Evolutionary conservation across 2,888 invertebrate species (phyloP).

Genomic region (Diarsia mendica): DNA sequence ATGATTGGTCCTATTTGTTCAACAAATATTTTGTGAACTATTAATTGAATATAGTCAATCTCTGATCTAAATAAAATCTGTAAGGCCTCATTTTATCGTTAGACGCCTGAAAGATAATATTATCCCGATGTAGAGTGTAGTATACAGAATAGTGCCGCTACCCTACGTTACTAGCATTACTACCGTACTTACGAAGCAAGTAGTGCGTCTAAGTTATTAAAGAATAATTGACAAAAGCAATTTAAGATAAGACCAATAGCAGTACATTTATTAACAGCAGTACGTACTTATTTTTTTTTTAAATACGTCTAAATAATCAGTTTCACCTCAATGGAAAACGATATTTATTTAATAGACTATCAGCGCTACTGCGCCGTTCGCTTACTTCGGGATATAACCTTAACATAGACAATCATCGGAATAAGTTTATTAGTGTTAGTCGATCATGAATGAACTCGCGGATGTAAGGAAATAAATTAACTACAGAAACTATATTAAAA

Average conservation of each 20-base stretch:
- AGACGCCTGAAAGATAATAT: constrained; percentile 46
- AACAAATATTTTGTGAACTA: constrained; percentile 38
- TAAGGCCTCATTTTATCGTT: constrained; percentile 46
- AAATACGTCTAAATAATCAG: constrained; percentile 11
- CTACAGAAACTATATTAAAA: constrained; percentile 61
- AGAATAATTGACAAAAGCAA: constrained; percentile 21
- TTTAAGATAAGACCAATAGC: constrained; percentile 17
- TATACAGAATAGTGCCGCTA: constrained; percentile 32
- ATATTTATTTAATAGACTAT: constrained; percentile 13
- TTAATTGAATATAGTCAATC: constrained; percentile 45
- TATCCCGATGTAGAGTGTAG: constrained; percentile 52
- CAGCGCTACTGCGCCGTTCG: constrained; percentile 12
- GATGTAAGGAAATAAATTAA: constrained; percentile 64
- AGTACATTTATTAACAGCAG: constrained; percentile 33
- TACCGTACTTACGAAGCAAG: constrained; percentile 31
- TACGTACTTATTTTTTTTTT: constrained; percentile 16
- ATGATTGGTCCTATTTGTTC: constrained; percentile 56
- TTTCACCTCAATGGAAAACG: constrained; percentile 22
- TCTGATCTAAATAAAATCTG: constrained; percentile 37
- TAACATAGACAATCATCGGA: constrained; percentile 20
- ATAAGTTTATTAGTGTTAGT: constrained; percentile 14
- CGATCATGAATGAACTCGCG: constrained; percentile 44
- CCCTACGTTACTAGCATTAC: constrained; percentile 28
- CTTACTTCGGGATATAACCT: constrained; percentile 52
- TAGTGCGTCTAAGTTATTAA: constrained; percentile 25